Conservation (phyloP, 2,888 invertebrate genomes). For the Catocala sponsa region DNA sequence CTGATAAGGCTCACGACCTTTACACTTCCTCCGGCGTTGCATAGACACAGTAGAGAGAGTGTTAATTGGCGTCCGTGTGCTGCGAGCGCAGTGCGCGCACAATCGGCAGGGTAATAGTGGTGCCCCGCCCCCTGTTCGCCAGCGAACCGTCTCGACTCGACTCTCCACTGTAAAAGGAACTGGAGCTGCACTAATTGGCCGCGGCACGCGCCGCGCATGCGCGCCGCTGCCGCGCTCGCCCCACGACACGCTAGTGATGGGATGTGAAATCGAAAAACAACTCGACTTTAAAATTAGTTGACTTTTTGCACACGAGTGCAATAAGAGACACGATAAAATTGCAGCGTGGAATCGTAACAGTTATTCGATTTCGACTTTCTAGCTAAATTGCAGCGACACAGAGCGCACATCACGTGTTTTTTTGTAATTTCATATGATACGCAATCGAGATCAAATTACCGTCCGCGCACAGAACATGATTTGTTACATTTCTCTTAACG, state of each 20-base stretch:
- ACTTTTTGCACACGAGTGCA: slow-evolving; percentile 75
- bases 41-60: slow-evolving; percentile 70
- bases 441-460: slow-evolving; percentile 50
- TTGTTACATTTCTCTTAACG: slow-evolving; percentile 70
- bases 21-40: slow-evolving; percentile 77
- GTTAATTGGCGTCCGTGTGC: slow-evolving; percentile 66
- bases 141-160: slow-evolving; percentile 76
- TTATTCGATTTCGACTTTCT: slow-evolving; percentile 72
- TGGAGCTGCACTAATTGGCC: slow-evolving; percentile 87
- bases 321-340: slow-evolving; percentile 65
- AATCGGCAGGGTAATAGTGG: slow-evolving; percentile 67
- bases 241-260: slow-evolving; percentile 81
- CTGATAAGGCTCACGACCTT: slow-evolving; percentile 83
- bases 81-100: slow-evolving; percentile 57
- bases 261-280: slow-evolving; percentile 83
- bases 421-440: slow-evolving; percentile 47
- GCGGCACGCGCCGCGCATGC: slow-evolving; percentile 84
- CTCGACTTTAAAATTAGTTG: slow-evolving; percentile 77
- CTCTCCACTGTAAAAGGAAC: slow-evolving; percentile 82
- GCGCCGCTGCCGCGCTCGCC: slow-evolving; percentile 58
- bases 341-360: slow-evolving; percentile 65
- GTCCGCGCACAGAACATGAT: slow-evolving; percentile 44
- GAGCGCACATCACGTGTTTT: slow-evolving; percentile 52
- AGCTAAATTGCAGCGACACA: slow-evolving; percentile 60
- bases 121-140: slow-evolving; percentile 66